Evolutionary conservation across 1,140 invertebrate genomes (phyloP).

Genomic region (Panulirus ornatus): DNA sequence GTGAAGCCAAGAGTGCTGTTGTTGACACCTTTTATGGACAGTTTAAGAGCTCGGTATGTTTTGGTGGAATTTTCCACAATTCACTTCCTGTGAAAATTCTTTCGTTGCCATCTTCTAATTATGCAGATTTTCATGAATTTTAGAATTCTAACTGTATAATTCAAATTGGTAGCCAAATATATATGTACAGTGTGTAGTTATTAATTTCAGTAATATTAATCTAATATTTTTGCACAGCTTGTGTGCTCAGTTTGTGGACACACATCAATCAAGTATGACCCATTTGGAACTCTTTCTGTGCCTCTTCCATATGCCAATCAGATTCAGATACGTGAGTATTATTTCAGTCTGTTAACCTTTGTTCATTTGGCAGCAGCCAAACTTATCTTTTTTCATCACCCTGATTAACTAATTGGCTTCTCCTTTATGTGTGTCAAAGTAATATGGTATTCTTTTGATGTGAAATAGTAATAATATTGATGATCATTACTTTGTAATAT

Average conservation of each 20-base stretch:
- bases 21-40: conserved; percentile 87
- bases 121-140: no score
- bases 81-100: background rate
- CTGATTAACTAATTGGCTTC: background rate
- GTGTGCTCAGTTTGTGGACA: conserved; percentile 85
- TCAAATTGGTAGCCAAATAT: background rate
- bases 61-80: background rate
- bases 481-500: background rate
- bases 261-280: conserved; percentile 85
- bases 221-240: conserved; percentile 48
- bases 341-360: background rate
- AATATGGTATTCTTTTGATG: background rate
- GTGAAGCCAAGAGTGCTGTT: conserved; percentile 83
- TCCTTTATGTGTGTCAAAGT: background rate
- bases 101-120: no score
- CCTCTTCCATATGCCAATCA: conserved; percentile 85
- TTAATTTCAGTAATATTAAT: background rate
- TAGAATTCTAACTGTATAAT: background rate
- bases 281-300: conserved; percentile 87
- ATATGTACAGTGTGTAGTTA: background rate
- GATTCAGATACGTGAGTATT: conserved; percentile 81
- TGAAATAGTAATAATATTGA: background rate
- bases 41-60: conserved; percentile 84
- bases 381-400: background rate
- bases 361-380: background rate